Conservation (phyloP, 35 echinoderm and acorn worm genomes). For the Anneissia japonica region DNA sequence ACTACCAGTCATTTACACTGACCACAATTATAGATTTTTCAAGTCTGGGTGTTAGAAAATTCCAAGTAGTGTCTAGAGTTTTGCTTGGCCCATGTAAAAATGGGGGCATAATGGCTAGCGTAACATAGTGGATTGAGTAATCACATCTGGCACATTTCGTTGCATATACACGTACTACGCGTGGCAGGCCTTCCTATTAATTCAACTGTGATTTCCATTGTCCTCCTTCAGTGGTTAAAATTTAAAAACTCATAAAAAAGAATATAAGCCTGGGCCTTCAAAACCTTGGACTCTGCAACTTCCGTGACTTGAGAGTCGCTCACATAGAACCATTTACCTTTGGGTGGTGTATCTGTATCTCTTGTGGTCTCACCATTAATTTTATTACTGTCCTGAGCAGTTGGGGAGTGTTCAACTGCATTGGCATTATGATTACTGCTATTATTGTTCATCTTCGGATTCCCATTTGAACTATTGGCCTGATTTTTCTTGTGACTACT, state of each 20-base stretch:
- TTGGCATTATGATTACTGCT: neutral
- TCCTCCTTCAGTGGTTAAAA: neutral
- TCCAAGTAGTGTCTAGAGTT: no score
- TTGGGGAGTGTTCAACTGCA: no score
- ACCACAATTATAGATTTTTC: no score
- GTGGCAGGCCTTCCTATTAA: no score
- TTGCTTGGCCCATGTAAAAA: no score
- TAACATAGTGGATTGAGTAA: no score
- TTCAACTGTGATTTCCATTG: no score
- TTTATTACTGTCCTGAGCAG: neutral
- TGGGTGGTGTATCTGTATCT: constrained; percentile 2
- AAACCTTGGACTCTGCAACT: constrained; percentile 72
- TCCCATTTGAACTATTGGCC: neutral
- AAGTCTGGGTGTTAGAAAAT: no score
- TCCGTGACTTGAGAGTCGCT: constrained; percentile 94
- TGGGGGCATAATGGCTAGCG: no score
- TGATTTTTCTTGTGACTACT: constrained; percentile 11
- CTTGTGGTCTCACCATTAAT: neutral
- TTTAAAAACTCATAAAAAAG: constrained; percentile 76
- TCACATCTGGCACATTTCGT: no score
- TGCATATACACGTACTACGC: no score
- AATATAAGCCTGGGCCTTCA: constrained; percentile 83
- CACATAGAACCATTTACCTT: constrained; percentile 93
- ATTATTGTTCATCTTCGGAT: neutral
- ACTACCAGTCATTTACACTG: no score